phyloP scores from a whole-genome alignment of 2,888 invertebrate species.

The Tiliacea citrago region DNA sequence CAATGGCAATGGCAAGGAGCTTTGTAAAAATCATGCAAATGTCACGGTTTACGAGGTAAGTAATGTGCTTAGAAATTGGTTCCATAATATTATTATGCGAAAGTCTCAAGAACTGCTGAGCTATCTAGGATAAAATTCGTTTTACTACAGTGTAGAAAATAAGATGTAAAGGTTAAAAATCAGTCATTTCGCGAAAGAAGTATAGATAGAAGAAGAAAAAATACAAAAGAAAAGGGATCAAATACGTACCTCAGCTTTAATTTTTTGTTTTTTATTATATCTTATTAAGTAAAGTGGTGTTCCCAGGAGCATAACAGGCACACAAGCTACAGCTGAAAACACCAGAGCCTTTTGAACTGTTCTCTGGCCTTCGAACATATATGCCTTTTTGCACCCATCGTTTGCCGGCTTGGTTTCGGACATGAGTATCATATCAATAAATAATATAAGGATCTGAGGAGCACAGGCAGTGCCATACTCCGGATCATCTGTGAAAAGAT shows the following conservation, averaged over 20 bases:
- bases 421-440: slow-evolving; percentile 94
- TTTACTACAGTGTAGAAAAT: too few species aligned
- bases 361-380: slow-evolving; percentile 90
- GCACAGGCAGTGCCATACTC: slow-evolving; percentile 90
- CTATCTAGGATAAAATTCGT: background rate
- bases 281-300: slow-evolving; percentile 91
- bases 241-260: slow-evolving; percentile 63
- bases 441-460: slow-evolving; percentile 94
- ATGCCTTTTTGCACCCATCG: slow-evolving; percentile 85
- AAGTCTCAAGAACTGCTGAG: background rate
- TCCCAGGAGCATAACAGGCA: slow-evolving; percentile 94
- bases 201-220: background rate
- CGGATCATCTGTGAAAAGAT: slow-evolving; percentile 64
- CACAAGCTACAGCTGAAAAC: slow-evolving; percentile 90
- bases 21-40: background rate
- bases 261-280: slow-evolving; percentile 66
- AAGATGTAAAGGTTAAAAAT: background rate
- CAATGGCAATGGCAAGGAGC: background rate
- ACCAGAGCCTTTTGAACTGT: slow-evolving; percentile 91
- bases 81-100: background rate
- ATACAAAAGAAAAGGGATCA: background rate
- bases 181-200: background rate
- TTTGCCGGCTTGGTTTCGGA: slow-evolving; percentile 74
- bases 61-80: background rate
- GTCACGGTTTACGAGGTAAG: background rate